Evolutionary conservation across 1,140 invertebrate species (phyloP).

Genomic region (Achroia grisella): DNA sequence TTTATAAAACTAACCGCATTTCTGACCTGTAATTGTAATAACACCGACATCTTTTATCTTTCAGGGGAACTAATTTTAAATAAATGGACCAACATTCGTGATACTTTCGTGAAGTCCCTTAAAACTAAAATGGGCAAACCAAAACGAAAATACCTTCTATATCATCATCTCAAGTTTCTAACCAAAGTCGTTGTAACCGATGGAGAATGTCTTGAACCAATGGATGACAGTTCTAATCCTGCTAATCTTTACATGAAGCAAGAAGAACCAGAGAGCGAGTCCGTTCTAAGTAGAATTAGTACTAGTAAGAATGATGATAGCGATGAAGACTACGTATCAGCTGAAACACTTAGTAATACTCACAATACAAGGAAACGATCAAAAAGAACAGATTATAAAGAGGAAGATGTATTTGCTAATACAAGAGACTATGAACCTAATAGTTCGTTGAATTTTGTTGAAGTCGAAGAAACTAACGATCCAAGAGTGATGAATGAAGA

Average conservation of each 20-base stretch:
- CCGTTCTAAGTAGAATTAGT: too few relatives aligned
- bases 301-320: too few relatives aligned
- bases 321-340: too few relatives aligned
- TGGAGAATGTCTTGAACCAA: conserved; percentile 9
- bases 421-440: conserved; percentile 12
- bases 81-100: conserved; percentile 60
- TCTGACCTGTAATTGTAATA: background rate
- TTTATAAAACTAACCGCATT: too few relatives aligned
- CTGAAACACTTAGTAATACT: background rate
- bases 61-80: conserved; percentile 46
- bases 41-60: conserved; percentile 12
- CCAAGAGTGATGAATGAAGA: conserved; percentile 62
- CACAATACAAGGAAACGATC: background rate
- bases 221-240: conserved; percentile 8
- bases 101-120: conserved; percentile 52
- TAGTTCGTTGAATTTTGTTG: conserved; percentile 34
- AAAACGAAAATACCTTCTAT: conserved; percentile 43
- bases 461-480: conserved; percentile 37
- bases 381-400: conserved; percentile 1
- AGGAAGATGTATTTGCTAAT: background rate
- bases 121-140: conserved; percentile 39
- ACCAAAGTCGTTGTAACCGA: conserved; percentile 29
- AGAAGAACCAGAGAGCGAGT: conserved; percentile 1
- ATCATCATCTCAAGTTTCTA: conserved; percentile 50
- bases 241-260: conserved; percentile 19